phyloP scores from a whole-genome alignment of 30 jellyfish, hydroid and myxozoan species.

The Mastigias papua region DNA sequence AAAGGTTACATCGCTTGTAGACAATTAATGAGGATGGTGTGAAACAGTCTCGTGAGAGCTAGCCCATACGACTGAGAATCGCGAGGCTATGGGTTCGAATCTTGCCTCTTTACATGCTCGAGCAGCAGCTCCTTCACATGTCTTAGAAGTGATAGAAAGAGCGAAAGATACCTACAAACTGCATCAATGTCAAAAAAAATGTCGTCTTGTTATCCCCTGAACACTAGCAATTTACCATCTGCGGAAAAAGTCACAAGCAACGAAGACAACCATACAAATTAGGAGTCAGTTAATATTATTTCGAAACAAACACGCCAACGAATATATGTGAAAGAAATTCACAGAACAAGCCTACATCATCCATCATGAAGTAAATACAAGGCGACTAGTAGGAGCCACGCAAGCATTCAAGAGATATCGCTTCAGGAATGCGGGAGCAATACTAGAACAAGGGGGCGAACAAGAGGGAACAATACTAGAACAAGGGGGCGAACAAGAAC shows the following conservation, averaged over 20 bases:
- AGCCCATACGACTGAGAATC: no score
- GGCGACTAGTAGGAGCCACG: no score
- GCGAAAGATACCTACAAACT: not conserved
- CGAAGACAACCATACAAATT: not conserved
- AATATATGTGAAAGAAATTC: not conserved
- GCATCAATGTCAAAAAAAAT: no score
- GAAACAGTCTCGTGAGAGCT: conserved; percentile 49
- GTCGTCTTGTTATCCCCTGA: not conserved
- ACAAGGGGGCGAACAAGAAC: no score
- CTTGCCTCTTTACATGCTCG: no score
- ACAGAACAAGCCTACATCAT: not conserved
- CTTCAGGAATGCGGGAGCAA: no score
- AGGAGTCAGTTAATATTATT: not conserved
- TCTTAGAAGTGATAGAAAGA: not conserved
- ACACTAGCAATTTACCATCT: not conserved
- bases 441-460: no score
- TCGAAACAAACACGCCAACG: not conserved
- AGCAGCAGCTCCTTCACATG: no score
- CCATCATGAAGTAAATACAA: not conserved
- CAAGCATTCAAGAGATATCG: no score
- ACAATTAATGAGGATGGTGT: conserved; percentile 43
- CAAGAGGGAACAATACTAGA: no score
- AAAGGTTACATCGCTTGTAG: not conserved
- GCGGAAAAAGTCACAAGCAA: not conserved
- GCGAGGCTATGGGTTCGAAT: no score